Percentiles rank a stretch among this genome's conserved stretches.
These are phyloP conservation scores for Temnothorax rugatulus DNA, from an alignment of 2,888 invertebrate genomes.

Conservation along the genomic window DNA sequence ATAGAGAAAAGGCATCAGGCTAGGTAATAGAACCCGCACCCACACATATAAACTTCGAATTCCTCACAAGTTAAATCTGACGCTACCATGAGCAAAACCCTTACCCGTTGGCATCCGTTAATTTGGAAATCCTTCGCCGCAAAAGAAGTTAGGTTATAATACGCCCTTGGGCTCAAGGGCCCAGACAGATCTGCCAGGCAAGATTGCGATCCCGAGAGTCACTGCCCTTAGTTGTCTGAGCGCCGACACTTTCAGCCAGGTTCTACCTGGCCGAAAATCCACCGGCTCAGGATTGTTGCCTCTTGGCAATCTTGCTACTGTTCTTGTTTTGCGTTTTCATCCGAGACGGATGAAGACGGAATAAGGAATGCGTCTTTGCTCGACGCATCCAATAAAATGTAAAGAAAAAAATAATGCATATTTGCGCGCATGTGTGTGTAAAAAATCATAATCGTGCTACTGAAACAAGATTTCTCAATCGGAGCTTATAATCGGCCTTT, in stretches of 20 bases:
- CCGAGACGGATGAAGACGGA: conserved; percentile 15
- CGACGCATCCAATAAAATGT: not conserved
- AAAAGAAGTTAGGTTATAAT: conserved; percentile 55
- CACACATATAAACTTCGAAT: not conserved
- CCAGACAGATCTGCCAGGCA: conserved; percentile 79
- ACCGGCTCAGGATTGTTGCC: conserved; percentile 55
- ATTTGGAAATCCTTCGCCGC: conserved; percentile 23
- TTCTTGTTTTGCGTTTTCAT: conserved; percentile 1
- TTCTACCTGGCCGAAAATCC: conserved; percentile 46
- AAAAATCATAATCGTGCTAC: not conserved
- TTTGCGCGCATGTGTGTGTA: no score
- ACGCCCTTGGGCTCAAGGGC: conserved; percentile 76
- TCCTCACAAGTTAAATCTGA: not conserved
- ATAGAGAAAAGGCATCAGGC: no score
- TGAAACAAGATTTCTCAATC: not conserved
- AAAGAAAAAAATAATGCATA: not conserved
- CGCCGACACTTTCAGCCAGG: conserved; percentile 61
- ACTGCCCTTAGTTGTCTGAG: conserved; percentile 78
- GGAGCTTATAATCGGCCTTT: not conserved
- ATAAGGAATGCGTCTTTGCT: not conserved
- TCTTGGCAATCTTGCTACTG: conserved; percentile 12
- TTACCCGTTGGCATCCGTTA: conserved; percentile 5
- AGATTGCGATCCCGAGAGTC: conserved; percentile 81
- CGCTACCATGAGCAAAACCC: not conserved
- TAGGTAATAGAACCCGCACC: not conserved